A percentile compares a stretch with the other conserved stretches of the same genome.
Evolutionary conservation across 2,797 vertebrate species (phyloP).

Genomic region (Tolypeutes matacus): DNA sequence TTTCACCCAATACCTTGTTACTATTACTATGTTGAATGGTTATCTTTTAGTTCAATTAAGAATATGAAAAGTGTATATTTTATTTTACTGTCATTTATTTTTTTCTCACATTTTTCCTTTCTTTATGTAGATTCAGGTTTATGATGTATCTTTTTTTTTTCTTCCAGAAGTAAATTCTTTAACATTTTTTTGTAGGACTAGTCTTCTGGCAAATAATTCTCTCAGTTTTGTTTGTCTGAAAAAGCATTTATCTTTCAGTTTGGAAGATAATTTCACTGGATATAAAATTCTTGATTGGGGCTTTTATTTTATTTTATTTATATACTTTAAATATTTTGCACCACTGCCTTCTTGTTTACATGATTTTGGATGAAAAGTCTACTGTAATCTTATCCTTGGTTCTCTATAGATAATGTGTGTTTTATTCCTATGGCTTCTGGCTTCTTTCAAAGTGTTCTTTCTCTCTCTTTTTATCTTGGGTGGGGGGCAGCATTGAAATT

Average conservation of each 20-base stretch:
- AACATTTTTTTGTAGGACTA: background rate
- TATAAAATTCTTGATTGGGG: background rate
- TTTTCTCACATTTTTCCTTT: background rate
- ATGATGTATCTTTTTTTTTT: background rate
- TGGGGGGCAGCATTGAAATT: no score
- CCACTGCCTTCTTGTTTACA: background rate
- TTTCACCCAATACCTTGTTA: background rate
- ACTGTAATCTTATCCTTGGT: background rate
- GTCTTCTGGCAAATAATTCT: background rate
- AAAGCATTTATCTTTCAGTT: background rate
- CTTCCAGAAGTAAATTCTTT: background rate
- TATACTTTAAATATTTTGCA: background rate
- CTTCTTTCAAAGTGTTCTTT: background rate
- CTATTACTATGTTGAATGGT: background rate
- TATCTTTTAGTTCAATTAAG: background rate
- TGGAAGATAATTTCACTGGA: background rate
- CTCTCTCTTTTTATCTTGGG: no score
- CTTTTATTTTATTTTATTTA: background rate
- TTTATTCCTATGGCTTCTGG: background rate
- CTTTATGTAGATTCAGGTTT: background rate
- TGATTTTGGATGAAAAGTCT: background rate
- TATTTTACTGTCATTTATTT: background rate
- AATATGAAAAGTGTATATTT: conserved; percentile 1
- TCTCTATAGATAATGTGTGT: background rate
- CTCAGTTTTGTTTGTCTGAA: background rate